Percentiles rank a stretch among this genome's conserved stretches.
Conservation (phyloP, 2,113 vertebrate genomes). For the Ceyx melanurus region DNA sequence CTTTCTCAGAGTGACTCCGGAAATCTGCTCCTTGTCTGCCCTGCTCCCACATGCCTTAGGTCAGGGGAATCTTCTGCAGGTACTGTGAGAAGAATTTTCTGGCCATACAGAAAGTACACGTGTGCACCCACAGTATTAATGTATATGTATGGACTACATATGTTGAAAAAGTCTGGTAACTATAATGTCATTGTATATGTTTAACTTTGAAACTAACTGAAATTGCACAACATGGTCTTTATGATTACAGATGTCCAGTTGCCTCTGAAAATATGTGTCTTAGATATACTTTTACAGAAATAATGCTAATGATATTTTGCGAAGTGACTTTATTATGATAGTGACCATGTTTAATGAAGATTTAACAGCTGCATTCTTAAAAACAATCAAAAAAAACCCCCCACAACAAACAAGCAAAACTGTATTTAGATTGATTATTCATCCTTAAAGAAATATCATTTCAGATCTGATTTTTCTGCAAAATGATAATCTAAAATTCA, state of each 20-base stretch:
- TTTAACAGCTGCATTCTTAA: neutral
- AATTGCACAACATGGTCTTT: neutral
- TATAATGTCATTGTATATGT: neutral
- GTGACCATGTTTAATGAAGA: neutral
- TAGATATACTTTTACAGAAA: neutral
- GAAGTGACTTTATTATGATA: neutral
- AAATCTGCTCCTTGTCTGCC: neutral
- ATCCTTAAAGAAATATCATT: neutral
- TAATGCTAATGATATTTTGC: neutral
- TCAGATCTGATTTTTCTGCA: neutral
- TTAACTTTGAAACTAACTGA: constrained; percentile 3
- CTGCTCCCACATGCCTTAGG: neutral
- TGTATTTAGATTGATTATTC: neutral
- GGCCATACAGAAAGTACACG: neutral
- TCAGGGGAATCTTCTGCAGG: neutral
- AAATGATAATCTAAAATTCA: neutral
- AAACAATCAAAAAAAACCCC: neutral
- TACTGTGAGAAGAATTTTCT: neutral
- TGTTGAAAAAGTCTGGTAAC: constrained; percentile 4
- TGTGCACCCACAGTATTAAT: neutral
- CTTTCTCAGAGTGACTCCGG: neutral
- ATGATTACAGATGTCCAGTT: neutral
- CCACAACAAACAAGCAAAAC: neutral
- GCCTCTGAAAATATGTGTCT: neutral
- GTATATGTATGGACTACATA: neutral